These are phyloP conservation scores for Nomada fabriciana DNA, from an alignment of 2,888 invertebrate species.

Conservation along the genomic window DNA sequence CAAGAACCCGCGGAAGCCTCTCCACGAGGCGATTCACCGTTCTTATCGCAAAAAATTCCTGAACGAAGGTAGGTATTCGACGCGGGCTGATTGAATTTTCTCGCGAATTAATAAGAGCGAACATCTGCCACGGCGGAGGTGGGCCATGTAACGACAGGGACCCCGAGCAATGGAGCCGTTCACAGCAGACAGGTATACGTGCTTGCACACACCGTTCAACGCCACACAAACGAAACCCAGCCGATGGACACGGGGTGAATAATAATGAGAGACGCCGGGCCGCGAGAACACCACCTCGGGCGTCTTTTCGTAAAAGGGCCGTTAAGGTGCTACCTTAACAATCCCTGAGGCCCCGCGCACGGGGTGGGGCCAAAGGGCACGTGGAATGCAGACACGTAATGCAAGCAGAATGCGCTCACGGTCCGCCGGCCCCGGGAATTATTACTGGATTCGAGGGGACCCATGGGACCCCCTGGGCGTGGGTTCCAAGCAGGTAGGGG, in stretches of 20 bases:
- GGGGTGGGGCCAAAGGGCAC: slow-evolving; percentile 78
- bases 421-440: slow-evolving; percentile 74
- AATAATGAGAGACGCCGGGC: slow-evolving; percentile 62
- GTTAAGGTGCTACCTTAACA: slow-evolving; percentile 76
- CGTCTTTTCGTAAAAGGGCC: slow-evolving; percentile 74
- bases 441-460: slow-evolving; percentile 77
- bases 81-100: slow-evolving; percentile 49
- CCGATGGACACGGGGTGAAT: slow-evolving; percentile 61
- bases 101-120: slow-evolving; percentile 45
- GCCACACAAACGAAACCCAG: slow-evolving; percentile 36
- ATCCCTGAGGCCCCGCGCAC: slow-evolving; percentile 63
- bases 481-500: slow-evolving; percentile 65
- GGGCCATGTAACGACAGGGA: slow-evolving; percentile 32
- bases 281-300: slow-evolving; percentile 67
- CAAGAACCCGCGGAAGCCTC: too few relatives aligned
- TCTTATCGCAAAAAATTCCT: too few relatives aligned
- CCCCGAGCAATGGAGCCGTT: slow-evolving; percentile 19
- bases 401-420: slow-evolving; percentile 80
- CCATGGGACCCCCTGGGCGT: slow-evolving; percentile 65
- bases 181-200: slow-evolving; percentile 33
- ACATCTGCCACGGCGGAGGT: slow-evolving; percentile 15
- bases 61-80: too few relatives aligned
- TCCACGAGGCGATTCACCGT: too few relatives aligned
- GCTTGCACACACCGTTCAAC: too few relatives aligned
- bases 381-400: slow-evolving; percentile 83